Base-by-base conservation (phyloP, 1,140 invertebrate species). In the Micrasema longulum region DNA sequence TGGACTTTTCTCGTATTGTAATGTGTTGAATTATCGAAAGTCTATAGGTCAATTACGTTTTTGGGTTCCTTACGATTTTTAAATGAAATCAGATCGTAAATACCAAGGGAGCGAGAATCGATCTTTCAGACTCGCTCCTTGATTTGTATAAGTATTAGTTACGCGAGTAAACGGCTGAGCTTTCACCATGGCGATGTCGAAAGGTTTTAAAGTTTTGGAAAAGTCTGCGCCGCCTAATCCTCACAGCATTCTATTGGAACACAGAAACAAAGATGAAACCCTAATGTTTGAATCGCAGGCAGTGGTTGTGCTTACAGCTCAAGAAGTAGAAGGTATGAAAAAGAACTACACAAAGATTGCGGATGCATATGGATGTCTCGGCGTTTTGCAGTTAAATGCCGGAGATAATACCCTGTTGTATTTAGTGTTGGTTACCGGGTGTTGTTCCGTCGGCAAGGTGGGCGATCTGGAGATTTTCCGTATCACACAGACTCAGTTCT, bases 401-500 rank as follows among this genome's bases (percentile, higher is more conserved):
- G 95, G 94, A 64, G 94, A 97, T 79, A 91, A 89, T 75, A 91
- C 90, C 26, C 82, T 95, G 31, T 85, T 95, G 23, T 98, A 95
- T 79, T 87, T 98, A 48, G 95, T 97, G 3, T 87, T 97, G 76
- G 93, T 98, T n/a, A 97, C 94, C 5, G 95, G 96, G 6, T 98
- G 95, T 81, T 91, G 96, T 72, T 98, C 96, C 1, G 92, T 98
- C 69, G 97, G 96, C 10, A 98, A 98, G 87, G 93, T 99, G 50
- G 89, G 89, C 12, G 95, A 97, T 76, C 92, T 93, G 4, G 97
- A 99, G 87, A 91, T 98, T 20, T 98, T 98, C 82, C 89, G 95
- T 74, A 93, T 99, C 45, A 97, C 95, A 0, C 94, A 96, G 80
- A 95, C 95, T 0, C 89, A 91, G 77, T 96, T 98, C 80, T 85